phyloP scores from a whole-genome alignment of 2,113 vertebrate genomes.

The Canis aureus region DNA sequence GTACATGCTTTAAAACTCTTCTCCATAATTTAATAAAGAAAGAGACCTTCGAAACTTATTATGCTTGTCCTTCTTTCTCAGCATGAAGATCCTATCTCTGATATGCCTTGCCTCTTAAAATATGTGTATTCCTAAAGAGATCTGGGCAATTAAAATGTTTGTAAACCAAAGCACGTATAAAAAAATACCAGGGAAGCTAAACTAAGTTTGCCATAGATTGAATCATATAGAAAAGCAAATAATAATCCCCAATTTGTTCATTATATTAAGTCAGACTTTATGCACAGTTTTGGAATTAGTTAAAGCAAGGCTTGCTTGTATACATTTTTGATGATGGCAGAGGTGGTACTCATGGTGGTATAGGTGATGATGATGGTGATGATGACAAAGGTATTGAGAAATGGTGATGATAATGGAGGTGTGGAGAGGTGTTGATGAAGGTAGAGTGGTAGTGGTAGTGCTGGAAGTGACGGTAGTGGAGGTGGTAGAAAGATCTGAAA shows the following conservation, averaged over 20 bases:
- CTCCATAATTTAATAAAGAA: conserved; percentile 8
- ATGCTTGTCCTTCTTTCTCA: conserved; percentile 37
- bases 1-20: background rate
- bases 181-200: conserved; percentile 50
- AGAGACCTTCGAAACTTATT: background rate
- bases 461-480: background rate
- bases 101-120: conserved; percentile 54
- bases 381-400: background rate
- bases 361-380: background rate
- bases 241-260: background rate
- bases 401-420: background rate
- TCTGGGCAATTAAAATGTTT: conserved; percentile 52
- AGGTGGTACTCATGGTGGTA: background rate
- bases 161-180: conserved; percentile 27
- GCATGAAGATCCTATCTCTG: conserved; percentile 37
- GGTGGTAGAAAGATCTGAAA: background rate
- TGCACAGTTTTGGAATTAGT: background rate
- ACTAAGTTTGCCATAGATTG: conserved; percentile 24
- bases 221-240: conserved; percentile 64
- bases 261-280: conserved; percentile 3
- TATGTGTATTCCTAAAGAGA: conserved; percentile 50
- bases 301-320: background rate
- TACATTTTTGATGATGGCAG: background rate
- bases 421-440: background rate
- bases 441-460: background rate